Base-by-base conservation (phyloP, 2,888 invertebrate genomes). In the Ophion slaviceki region DNA sequence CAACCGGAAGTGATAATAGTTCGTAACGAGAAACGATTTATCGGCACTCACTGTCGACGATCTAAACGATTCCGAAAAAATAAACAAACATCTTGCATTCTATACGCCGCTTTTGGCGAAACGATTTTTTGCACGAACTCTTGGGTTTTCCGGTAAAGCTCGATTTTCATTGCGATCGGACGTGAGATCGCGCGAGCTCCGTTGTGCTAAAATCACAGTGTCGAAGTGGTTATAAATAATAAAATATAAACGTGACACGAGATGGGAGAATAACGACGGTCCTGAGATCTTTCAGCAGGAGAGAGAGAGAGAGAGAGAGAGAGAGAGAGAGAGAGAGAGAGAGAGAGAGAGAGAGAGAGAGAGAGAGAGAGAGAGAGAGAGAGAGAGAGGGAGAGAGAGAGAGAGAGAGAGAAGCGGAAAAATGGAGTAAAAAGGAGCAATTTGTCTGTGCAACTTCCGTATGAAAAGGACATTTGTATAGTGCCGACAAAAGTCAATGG, bases 191-290 rank as follows among this genome's bases (percentile, higher is more conserved):
- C 59, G 80, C 79, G 47, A 68, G 76, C 61, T 80, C 32, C 70
- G 74, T 47, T 77, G 88, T 88, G 84, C 80, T 82, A 85, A 82
- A 84, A 59, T 84, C 82, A n/a, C 82, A 80, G 85, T 85, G 85
- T 80, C 71, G 80, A 76, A 59, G 67, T 79, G 80, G 83, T 86
- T 86, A 87, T 85, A 89, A 88, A 86, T 72, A 80, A 86, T 88
- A 78, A 61, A 70, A 45, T 28, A 71, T 59, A 75, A 28, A 57
- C 20, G 45, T 47, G 67, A 68, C 61, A 74, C 81, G 14, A 62
- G 28, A 32, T 20, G 64, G 57, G 11, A 40, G 40, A 24, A 76
- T 66, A 76, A 80, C 75, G 76, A 80, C 87, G 86, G 6, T 47
- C 53, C 32, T 11, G 17, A 78, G 53, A 85, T 68, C 70, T 70